Conservation (phyloP, 2,113 vertebrate genomes). For the Neolamprologus variostigma region DNA sequence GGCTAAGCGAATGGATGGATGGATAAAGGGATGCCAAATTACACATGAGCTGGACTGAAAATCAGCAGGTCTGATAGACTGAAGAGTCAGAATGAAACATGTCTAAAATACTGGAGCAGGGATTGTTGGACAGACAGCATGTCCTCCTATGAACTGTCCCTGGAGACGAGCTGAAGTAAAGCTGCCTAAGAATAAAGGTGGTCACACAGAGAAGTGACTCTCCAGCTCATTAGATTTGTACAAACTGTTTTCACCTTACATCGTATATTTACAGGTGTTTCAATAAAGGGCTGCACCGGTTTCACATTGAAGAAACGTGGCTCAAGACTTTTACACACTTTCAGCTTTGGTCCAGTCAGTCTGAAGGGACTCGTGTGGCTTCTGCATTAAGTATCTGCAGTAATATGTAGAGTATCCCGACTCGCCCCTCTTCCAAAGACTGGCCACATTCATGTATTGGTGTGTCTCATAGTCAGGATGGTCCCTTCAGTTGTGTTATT, state of each 20-base stretch:
- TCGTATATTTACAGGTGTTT: background rate
- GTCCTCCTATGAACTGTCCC: background rate
- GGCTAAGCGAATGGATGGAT: background rate
- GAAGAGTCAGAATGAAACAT: background rate
- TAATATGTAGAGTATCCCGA: background rate
- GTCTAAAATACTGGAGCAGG: background rate
- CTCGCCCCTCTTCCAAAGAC: background rate
- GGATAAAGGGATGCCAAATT: background rate
- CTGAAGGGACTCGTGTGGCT: background rate
- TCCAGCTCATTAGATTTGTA: background rate
- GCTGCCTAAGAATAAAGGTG: background rate
- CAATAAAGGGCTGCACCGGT: background rate
- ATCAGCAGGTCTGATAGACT: background rate
- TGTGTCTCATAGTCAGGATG: background rate
- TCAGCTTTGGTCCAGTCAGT: background rate
- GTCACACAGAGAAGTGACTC: rapidly evolving
- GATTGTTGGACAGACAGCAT: background rate
- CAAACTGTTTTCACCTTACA: background rate
- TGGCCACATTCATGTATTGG: background rate
- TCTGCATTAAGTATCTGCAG: background rate
- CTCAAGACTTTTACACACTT: background rate
- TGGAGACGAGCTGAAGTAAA: background rate
- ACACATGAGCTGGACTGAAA: background rate
- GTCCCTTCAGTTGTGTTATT: background rate
- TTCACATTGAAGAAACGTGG: background rate